Conservation (phyloP, 2,888 invertebrate genomes). For the Gymnoscelis rufifasciata region DNA sequence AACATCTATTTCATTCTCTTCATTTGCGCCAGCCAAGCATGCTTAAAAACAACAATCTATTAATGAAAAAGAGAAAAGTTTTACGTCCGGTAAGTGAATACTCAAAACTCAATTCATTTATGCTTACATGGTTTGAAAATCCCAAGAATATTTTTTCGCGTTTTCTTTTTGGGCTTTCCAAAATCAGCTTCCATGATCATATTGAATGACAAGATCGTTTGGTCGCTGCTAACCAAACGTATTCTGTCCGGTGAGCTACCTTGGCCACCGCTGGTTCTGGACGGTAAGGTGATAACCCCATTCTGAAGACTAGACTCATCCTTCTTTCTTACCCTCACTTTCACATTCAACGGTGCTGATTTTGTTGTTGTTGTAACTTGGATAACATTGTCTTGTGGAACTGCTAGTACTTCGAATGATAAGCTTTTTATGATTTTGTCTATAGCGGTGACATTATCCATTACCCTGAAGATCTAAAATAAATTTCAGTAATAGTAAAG, state of each 20-base stretch:
- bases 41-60: no score
- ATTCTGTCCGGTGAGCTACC: conserved; percentile 37
- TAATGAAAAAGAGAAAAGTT: no score
- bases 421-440: conserved; percentile 48
- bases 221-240: conserved; percentile 54
- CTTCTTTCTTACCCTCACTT: conserved; percentile 56
- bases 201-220: conserved; percentile 64
- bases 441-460: conserved; percentile 40
- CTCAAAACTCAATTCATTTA: no score
- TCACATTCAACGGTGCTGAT: conserved; percentile 52
- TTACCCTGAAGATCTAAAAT: conserved; percentile 30
- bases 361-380: conserved; percentile 32
- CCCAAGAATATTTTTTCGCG: conserved; percentile 42
- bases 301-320: conserved; percentile 33
- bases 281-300: conserved; percentile 42
- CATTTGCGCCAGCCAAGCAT: conserved; percentile 44
- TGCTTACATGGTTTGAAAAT: conserved; percentile 39
- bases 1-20: conserved; percentile 41
- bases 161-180: conserved; percentile 38
- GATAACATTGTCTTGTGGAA: conserved; percentile 38
- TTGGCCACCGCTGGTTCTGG: conserved; percentile 33
- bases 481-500: no score
- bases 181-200: conserved; percentile 51
- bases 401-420: conserved; percentile 56
- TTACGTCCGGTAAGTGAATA: no score